Percentiles rank a stretch among this genome's conserved stretches.
phyloP scores from a whole-genome alignment of 1,140 invertebrate genomes.

The Drosophila bocki region DNA sequence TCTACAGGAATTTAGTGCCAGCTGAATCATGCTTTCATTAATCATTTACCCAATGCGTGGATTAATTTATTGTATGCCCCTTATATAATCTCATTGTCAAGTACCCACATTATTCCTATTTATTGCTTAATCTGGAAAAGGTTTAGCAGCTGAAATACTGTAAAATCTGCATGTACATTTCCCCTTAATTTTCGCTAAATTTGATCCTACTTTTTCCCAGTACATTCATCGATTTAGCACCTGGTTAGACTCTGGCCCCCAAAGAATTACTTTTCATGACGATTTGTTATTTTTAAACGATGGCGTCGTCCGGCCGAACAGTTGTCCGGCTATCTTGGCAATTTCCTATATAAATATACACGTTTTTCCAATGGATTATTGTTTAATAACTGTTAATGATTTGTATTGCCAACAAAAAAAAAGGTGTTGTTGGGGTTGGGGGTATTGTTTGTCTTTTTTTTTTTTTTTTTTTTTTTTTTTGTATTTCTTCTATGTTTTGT shows the following conservation, averaged over 20 bases:
- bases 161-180: neutral
- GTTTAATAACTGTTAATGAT: conserved; percentile 78
- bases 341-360: conserved; percentile 55
- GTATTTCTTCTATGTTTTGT: conserved; percentile 7
- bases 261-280: conserved; percentile 25
- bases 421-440: conserved; percentile 7
- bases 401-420: conserved; percentile 26
- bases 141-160: neutral
- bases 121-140: neutral
- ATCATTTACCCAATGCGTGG: conserved; percentile 1
- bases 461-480: conserved; percentile 1
- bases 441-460: conserved; percentile 26
- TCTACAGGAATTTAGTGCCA: neutral
- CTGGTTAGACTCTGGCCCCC: conserved; percentile 6
- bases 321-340: conserved; percentile 46
- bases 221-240: neutral
- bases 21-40: neutral
- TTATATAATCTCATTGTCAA: neutral
- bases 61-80: neutral
- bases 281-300: conserved; percentile 64
- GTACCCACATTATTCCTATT: neutral
- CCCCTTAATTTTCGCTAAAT: too few relatives aligned
- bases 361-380: conserved; percentile 47
- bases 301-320: conserved; percentile 52
- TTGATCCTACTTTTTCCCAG: neutral